These are phyloP conservation scores for Cacatua alba DNA, from an alignment of 2,113 vertebrate species.

Conservation along the genomic window DNA sequence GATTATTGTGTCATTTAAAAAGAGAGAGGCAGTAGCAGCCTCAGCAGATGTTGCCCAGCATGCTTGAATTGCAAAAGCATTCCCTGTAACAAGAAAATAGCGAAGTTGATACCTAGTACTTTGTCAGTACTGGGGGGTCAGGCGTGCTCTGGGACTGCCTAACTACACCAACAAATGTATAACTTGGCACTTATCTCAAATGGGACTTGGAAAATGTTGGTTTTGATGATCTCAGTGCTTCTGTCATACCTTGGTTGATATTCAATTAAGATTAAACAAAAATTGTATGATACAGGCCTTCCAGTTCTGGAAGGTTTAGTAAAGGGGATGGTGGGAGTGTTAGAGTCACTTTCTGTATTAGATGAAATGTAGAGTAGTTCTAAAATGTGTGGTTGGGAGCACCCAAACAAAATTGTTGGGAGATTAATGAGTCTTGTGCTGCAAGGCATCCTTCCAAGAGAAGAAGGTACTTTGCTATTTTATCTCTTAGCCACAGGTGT, in stretches of 20 bases:
- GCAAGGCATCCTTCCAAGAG: slow-evolving; percentile 43
- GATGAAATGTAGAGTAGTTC: neutral
- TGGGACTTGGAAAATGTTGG: neutral
- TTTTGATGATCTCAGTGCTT: neutral
- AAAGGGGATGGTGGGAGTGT: fast-evolving
- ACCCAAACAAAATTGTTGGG: slow-evolving; percentile 17
- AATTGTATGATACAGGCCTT: neutral
- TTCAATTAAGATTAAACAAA: neutral
- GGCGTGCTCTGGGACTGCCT: neutral
- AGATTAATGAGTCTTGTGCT: slow-evolving; percentile 47
- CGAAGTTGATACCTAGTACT: neutral
- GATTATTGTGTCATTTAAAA: neutral
- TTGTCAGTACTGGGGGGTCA: neutral
- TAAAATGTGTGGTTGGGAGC: neutral
- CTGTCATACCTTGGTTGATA: neutral
- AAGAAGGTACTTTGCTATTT: slow-evolving; percentile 23
- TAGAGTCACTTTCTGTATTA: neutral
- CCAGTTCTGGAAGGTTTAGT: neutral
- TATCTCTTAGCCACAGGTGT: slow-evolving; percentile 64
- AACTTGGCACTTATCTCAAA: neutral
- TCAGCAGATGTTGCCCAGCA: slow-evolving; percentile 45
- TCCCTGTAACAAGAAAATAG: neutral
- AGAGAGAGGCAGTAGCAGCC: neutral
- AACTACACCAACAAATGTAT: neutral
- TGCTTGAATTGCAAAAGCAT: neutral